These are phyloP conservation scores for Andrena cerasifolii DNA, from an alignment of 1,140 invertebrate species.

Conservation along the genomic window DNA sequence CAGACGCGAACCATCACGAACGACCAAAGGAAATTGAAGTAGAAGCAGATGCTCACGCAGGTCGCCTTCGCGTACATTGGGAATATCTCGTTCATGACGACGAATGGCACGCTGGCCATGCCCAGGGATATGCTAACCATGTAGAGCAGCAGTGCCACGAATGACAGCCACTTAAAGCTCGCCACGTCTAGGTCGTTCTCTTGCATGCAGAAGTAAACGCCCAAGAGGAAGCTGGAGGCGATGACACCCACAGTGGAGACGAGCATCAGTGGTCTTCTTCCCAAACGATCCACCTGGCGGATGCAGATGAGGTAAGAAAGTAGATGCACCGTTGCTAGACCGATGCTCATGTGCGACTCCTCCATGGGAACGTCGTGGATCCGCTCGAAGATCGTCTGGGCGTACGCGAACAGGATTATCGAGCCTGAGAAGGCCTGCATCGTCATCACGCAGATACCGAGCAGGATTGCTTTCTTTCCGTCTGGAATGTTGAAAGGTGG, in stretches of 20 bases:
- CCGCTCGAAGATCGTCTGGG: conserved; percentile 28
- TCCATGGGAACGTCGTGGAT: not conserved
- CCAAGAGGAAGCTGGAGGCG: conserved; percentile 5
- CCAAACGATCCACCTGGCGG: conserved; percentile 12
- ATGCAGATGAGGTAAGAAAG: conserved; percentile 11
- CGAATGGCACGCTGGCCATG: conserved; percentile 22
- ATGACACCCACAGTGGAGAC: conserved; percentile 22
- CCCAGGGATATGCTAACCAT: conserved; percentile 1
- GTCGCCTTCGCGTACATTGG: conserved; percentile 30
- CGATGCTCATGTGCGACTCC: not conserved
- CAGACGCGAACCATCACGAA: not conserved
- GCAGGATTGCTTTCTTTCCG: not conserved
- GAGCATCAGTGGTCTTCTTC: conserved; percentile 35
- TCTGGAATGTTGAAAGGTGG: not conserved
- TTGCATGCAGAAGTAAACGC: conserved; percentile 27
- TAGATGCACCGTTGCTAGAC: not conserved
- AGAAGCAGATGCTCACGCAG: conserved; percentile 18
- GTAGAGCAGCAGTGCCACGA: conserved; percentile 19
- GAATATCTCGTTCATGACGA: conserved; percentile 41
- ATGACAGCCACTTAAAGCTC: not conserved
- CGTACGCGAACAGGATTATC: conserved; percentile 10
- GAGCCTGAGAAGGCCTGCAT: conserved; percentile 27
- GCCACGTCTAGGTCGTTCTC: not conserved
- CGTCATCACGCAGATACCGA: not conserved
- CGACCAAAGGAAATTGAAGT: not conserved